phyloP scores from a whole-genome alignment of 2,888 invertebrate species.

The Ditylenchus weischeri region DNA sequence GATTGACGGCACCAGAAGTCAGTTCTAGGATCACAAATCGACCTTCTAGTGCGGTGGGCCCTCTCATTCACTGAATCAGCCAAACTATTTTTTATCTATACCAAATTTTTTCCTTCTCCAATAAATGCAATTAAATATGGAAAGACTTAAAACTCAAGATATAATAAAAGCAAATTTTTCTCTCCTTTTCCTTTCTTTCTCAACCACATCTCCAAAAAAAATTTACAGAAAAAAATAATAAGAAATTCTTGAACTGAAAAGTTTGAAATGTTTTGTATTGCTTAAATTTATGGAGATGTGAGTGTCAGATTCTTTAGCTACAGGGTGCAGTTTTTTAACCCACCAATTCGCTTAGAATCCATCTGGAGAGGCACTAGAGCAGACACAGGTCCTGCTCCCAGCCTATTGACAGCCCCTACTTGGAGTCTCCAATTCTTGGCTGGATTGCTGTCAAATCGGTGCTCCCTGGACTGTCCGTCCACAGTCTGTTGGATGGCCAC shows the following conservation, averaged over 20 bases:
- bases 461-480: conserved; percentile 39
- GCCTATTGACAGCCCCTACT: conserved; percentile 43
- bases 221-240: too few relatives aligned
- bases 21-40: conserved; percentile 53
- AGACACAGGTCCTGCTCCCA: conserved; percentile 53
- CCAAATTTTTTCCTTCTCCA: too few relatives aligned
- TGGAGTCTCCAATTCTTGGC: conserved; percentile 25
- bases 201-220: too few relatives aligned
- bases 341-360: conserved; percentile 16
- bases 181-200: too few relatives aligned
- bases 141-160: too few relatives aligned
- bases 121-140: too few relatives aligned
- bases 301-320: too few relatives aligned
- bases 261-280: too few relatives aligned
- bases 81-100: conserved; percentile 1
- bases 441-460: conserved; percentile 37
- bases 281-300: too few relatives aligned
- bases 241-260: too few relatives aligned
- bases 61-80: conserved; percentile 18
- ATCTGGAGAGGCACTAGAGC: conserved; percentile 13
- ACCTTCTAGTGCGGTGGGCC: conserved; percentile 41
- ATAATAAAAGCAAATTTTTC: too few relatives aligned
- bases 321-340: too few relatives aligned
- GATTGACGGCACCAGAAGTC: conserved; percentile 55
- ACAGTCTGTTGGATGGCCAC: conserved; percentile 34